Base-by-base conservation (phyloP, 2,113 vertebrate genomes). In the Chinchilla lanigera region DNA sequence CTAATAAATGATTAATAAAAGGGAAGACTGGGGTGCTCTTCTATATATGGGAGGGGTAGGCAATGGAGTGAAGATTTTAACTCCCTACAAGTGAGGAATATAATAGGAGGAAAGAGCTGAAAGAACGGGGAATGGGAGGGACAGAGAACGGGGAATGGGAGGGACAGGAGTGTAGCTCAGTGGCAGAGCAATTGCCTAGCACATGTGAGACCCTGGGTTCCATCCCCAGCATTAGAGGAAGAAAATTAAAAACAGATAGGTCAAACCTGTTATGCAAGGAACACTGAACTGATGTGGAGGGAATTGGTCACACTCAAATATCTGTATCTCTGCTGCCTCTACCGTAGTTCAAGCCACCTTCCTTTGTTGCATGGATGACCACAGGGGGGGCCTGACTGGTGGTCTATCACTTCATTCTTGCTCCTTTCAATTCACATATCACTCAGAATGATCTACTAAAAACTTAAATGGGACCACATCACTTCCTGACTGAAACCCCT, bases 361-460 rank as follows among this genome's bases (percentile, higher is more conserved):
- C 65, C 65, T 87, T 81, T 92, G 41, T 96, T 94, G 30, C 87
- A 65, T 93, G 20, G 24, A 86, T 92, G 75, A 96, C 22, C 56
- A 96, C 73, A 89, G 26, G 84, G 71, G 16, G 7, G n/a, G n/a
- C n/a, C n/a, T n/a, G n/a, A n/a, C n/a, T 12, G 44, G 13, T 82
- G 33, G 35, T 54, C 28, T 63, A 24, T 58, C 17, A 97, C 17
- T 89, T 86, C 60, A 83, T 12, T 92, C 41, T 84, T 93, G 81
- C 22, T 7, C 41, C 38, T 86, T 89, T 67, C n/a, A 81, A 92
- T 71, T 6, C 33, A 95, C 14, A 87, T 5, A 88, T 84, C 77
- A 97, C 50, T 22, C 44, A 87, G 54, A 96, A 92, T 87, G 17
- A 94, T 82, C n/a, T 88, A 89, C 90, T 88, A 82, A 90, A 96